Base-by-base conservation (phyloP, 2,888 invertebrate genomes). In the Caenorhabditis sinica region DNA sequence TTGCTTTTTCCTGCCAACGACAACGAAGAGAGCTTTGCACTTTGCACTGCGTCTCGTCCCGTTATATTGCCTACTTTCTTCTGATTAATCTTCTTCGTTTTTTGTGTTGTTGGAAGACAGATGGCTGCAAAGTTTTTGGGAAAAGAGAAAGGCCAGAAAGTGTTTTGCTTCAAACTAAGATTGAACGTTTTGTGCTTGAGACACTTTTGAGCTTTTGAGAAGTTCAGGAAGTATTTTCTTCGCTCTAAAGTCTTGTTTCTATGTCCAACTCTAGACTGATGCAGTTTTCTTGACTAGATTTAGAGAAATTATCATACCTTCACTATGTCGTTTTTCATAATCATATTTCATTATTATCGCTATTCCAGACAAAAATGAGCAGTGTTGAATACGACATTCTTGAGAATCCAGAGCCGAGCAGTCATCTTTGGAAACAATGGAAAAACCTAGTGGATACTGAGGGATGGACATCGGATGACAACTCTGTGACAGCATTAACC, bases 381-480 rank as follows among this genome's bases (percentile, higher is more conserved):
- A 23, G 13, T 0, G 30, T 69, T 6, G 17, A 17, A 4, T 84
- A 74, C 76, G 76, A 81, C 9, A 72, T 84, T 8, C n/a, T 84
- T 15, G 72, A 76, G 13, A 74, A 84, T 56, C 84, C 84, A 53
- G 72, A 71, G 45, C 61, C 72, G 13, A 36, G 23, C n/a, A 81
- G 76, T 28, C 60, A 71, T n/a, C 72, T 80, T 6, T 88, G 88
- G 88, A 76, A 69, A n/a, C 43, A 66, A 28, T 88, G 86, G 86
- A 77, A 83, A 23, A 25, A 72, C 9, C 56, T 86, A 1, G 88
- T 88, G 28, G 86, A 86, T 23, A 60, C 53, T 1, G 88, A 88
- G 60, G 80, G 82, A 23, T 88, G 88, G 88, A 82, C 82, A 20
- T 86, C 88, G 0, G 88, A 88, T 43, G 86, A 86, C 51, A 85